Percentiles rank a stretch among this genome's conserved stretches.
Conservation (phyloP, 2,113 vertebrate species). For the Tupaia chinensis region DNA sequence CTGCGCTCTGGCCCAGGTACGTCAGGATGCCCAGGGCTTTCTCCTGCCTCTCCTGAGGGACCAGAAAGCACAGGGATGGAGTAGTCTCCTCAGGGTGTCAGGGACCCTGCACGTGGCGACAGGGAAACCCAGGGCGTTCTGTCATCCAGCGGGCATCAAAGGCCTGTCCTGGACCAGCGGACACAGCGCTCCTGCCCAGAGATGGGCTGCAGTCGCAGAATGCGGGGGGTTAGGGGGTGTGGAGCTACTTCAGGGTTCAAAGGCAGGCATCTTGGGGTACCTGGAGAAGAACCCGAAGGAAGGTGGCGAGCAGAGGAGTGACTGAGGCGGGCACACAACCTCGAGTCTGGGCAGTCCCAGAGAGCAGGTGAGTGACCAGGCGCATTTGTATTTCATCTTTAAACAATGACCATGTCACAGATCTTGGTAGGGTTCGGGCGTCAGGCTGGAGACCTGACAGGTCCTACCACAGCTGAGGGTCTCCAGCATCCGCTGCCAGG, state of each 20-base stretch:
- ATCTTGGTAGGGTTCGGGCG: background rate
- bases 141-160: background rate
- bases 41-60: slow-evolving; percentile 91
- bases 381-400: background rate
- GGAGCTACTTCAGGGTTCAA: background rate
- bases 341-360: too few relatives aligned
- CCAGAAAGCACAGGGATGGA: background rate
- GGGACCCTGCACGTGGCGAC: too few relatives aligned
- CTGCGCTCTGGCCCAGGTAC: slow-evolving; percentile 92
- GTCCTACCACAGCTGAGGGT: background rate
- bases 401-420: background rate
- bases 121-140: too few relatives aligned
- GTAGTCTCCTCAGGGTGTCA: background rate
- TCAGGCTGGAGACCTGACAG: background rate
- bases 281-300: background rate
- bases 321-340: too few relatives aligned
- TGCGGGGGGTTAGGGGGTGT: background rate
- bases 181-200: background rate
- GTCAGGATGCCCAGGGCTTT: slow-evolving; percentile 93
- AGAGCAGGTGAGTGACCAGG: background rate
- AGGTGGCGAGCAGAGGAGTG: background rate
- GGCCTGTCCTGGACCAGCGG: background rate
- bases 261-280: background rate
- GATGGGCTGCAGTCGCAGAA: background rate
- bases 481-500: background rate